Evolutionary conservation across 2,797 vertebrate genomes (phyloP), one percentile per base, ranked within the genome.

Genomic region (Dendrocincla tyrannina): DNA sequence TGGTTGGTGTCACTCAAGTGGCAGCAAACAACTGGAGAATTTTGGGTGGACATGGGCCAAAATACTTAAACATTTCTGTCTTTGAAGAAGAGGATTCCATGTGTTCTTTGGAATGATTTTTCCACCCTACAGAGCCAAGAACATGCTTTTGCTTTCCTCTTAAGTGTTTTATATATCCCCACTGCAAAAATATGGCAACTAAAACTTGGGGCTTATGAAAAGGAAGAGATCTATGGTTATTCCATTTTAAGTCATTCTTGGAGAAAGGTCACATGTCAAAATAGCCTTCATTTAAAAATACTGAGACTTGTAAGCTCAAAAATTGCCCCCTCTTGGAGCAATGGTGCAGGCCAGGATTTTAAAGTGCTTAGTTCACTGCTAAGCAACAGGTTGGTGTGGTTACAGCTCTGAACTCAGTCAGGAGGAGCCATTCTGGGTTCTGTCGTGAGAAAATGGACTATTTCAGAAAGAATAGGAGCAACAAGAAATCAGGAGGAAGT

Each of bases 81-180:
- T 89, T 92, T 91, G 89, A 96, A 93, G 75, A 83, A 55, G 68
- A 95, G 55, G 66, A 93, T 88, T 91, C 84, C 24, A 9, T 97
- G 35, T 91, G 78, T 77, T 82, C 68, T 83, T 89, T 85, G 60
- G 75, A 94, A 76, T 92, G 10, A 64, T n/a, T 93, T 91, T 93
- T 93, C 85, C 46, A 73, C 35, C 32, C 58, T 55, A 2, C 7
- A 66, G 52, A 72, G 87, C 93, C 95, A 94, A 89, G 79, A 94
- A 81, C 62, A 88, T 68, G 89, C 75, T 85, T 93, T 81, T 94
- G 79, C 87, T 85, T 94, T 96, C 72, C 60, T 93, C 56, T 78
- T 78, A 64, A 92, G 32, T 47, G 68, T 95, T 97, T 83, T 89
- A 80, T 83, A 68, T 64, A 83, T 58, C 81, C 85, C 70, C 37